phyloP scores from a whole-genome alignment of 2,797 vertebrate genomes.

The Diplodus puntazzo region DNA sequence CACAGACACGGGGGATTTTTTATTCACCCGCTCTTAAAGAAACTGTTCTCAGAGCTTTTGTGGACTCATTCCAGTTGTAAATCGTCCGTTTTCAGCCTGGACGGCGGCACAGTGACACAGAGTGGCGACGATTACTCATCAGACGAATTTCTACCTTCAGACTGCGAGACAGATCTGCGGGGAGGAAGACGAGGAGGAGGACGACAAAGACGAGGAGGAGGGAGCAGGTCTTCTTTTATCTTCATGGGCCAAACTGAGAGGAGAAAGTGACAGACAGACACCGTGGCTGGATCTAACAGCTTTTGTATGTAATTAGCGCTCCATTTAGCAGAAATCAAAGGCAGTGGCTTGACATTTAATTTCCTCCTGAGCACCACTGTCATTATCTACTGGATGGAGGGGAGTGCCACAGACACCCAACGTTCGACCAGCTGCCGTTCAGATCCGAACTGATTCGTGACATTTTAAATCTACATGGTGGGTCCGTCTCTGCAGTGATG shows the following conservation, averaged over 20 bases:
- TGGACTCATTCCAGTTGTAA: constrained; percentile 57
- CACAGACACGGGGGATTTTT: constrained; percentile 15
- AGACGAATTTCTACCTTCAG: constrained; percentile 26
- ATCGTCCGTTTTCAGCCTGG: constrained; percentile 41
- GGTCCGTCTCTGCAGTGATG: not conserved
- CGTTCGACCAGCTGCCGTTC: not conserved
- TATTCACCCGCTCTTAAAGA: constrained; percentile 18
- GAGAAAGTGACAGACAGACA: constrained; percentile 52
- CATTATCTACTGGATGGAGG: constrained; percentile 43
- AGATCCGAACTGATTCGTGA: not conserved
- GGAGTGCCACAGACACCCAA: not conserved
- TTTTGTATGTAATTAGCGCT: constrained; percentile 71
- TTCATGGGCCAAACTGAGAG: constrained; percentile 30
- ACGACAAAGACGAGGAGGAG: not conserved
- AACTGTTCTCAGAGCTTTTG: constrained; percentile 45
- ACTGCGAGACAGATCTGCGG: constrained; percentile 33
- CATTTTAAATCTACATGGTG: not conserved
- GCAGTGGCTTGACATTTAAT: constrained; percentile 71
- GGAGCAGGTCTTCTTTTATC: constrained; percentile 34
- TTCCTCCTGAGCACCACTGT: constrained; percentile 58
- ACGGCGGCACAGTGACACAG: constrained; percentile 26
- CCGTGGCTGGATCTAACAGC: constrained; percentile 44
- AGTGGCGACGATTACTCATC: constrained; percentile 5
- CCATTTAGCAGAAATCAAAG: constrained; percentile 72
- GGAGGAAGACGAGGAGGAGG: constrained; percentile 9